Evolutionary conservation across 2,113 vertebrate species (phyloP).

Genomic region (Oryzias javanicus): DNA sequence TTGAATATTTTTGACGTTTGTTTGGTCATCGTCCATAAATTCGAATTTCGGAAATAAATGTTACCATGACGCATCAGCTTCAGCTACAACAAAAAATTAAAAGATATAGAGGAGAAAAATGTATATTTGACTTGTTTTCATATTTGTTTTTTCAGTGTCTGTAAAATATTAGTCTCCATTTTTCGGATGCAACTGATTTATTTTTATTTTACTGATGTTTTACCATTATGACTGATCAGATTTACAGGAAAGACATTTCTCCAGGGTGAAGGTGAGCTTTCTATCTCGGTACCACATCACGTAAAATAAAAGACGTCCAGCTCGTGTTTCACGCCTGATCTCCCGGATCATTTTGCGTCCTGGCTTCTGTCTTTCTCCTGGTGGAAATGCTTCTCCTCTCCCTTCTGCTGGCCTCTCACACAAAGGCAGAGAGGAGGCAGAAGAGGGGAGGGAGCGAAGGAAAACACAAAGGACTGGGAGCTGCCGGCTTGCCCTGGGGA

Average conservation of each 20-base stretch:
- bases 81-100: too few relatives aligned
- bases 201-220: too few relatives aligned
- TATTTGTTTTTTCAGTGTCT: too few relatives aligned
- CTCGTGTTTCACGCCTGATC: slow-evolving; percentile 34
- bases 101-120: too few relatives aligned
- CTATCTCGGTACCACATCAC: neutral
- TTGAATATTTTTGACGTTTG: too few relatives aligned
- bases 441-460: slow-evolving; percentile 22
- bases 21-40: too few relatives aligned
- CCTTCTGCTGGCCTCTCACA: slow-evolving; percentile 69
- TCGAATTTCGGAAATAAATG: too few relatives aligned
- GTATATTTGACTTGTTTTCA: too few relatives aligned
- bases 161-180: too few relatives aligned
- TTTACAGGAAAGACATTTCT: neutral
- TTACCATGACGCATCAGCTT: too few relatives aligned
- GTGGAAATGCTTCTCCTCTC: slow-evolving; percentile 13
- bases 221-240: too few relatives aligned
- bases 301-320: slow-evolving; percentile 12
- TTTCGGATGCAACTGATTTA: too few relatives aligned
- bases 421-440: slow-evolving; percentile 54
- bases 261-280: neutral
- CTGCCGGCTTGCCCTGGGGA: slow-evolving; percentile 60
- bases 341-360: slow-evolving; percentile 27
- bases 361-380: slow-evolving; percentile 25
- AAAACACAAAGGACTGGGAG: slow-evolving; percentile 66